Base-by-base conservation (phyloP, 1,140 invertebrate genomes). In the Latrodectus geometricus region DNA sequence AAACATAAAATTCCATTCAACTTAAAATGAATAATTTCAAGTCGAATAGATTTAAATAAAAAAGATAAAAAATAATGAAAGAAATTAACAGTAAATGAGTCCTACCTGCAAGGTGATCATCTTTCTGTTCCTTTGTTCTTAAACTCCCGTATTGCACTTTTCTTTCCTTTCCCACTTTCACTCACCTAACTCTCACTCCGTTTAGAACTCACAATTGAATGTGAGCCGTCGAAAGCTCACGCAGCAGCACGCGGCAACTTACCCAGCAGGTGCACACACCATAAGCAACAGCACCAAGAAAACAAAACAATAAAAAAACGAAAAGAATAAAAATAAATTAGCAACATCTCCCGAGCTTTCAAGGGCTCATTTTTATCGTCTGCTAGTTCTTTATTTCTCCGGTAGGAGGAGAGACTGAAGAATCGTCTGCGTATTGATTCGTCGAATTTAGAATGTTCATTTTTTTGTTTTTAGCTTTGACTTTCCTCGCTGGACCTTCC, bases 391-490 rank as follows among this genome's bases (percentile, higher is more conserved):
- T 56, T 50, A 61, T 68, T 65, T 82, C 20, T 50, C 78, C 48
- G 52, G 82, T 84, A 69, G 82, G 72, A 84, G 82, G 82, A 84
- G 82, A 56, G 54, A 52, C 73, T 61, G 49, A 21, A 61, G 70
- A 74, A 84, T 84, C 61, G 82, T 74, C 82, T 69, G 82, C 61
- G 69, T 84, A 84, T 84, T 84, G 82, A 84, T 84, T 84, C 82
- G 82, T 84, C 50, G 78, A 70, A 65, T 69, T 48, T 68, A 69
- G 52, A 54, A 21, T 23, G n/a, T 56, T 61, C 21, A 54, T 76
- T 76, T 76, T 23, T 76, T 76, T 73, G 17, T 73, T 49, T 48
- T 35, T 20, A 23, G 21, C 35, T 21, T 23, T 73, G 23, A 49
- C 54, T 56, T 21, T 21, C 9, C 52, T 61, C 23, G 65, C 66